Evolutionary conservation across 2,113 vertebrate genomes (phyloP).

Genomic region (Camelus dromedarius): DNA sequence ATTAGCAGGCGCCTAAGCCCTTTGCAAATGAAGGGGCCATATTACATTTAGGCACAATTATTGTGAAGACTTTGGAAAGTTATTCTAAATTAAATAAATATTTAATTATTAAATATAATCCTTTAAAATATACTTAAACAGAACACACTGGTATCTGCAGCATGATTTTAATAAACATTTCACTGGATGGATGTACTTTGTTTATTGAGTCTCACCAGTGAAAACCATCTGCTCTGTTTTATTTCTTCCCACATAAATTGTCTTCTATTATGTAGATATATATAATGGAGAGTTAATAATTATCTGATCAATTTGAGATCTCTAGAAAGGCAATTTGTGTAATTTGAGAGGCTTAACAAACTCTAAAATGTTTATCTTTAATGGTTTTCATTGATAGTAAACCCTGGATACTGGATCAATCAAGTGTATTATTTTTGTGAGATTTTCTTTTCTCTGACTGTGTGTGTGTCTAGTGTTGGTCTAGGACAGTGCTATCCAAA

Average conservation of each 20-base stretch:
- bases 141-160: background rate
- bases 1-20: background rate
- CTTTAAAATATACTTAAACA: background rate
- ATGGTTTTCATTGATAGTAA: background rate
- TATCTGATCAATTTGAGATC: background rate
- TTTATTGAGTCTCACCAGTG: background rate
- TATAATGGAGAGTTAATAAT: background rate
- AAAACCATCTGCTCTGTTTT: background rate
- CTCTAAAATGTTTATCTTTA: background rate
- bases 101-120: background rate
- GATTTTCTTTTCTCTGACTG: background rate
- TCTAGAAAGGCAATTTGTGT: background rate
- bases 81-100: background rate
- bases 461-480: background rate
- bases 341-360: background rate
- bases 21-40: background rate
- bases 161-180: background rate
- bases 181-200: background rate
- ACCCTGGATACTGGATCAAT: background rate
- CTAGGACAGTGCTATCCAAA: background rate
- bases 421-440: background rate
- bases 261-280: background rate
- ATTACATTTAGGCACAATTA: background rate
- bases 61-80: background rate
- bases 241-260: constrained; percentile 17